Conservation (phyloP, 2,888 invertebrate species). For the Gryllus longicercus region DNA sequence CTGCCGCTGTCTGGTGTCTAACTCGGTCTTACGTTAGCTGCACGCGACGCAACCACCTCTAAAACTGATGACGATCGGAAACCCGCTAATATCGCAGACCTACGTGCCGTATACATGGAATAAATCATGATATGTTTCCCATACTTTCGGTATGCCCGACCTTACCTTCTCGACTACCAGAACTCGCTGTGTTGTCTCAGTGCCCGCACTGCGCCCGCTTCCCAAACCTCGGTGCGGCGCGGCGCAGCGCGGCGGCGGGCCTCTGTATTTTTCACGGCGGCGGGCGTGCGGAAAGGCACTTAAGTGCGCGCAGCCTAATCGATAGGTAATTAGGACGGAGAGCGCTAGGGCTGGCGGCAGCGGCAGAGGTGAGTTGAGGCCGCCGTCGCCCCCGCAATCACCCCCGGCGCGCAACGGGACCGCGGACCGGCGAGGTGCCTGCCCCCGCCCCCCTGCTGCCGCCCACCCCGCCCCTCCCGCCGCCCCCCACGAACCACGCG, state of each 20-base stretch:
- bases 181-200: background rate
- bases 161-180: too few species aligned
- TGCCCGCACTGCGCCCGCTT: background rate
- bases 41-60: too few species aligned
- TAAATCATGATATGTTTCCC: too few species aligned
- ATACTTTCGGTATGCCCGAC: too few species aligned
- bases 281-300: slow-evolving; percentile 17
- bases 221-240: background rate
- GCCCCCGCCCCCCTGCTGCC: background rate
- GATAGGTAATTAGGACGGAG: slow-evolving; percentile 10
- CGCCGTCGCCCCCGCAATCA: too few species aligned
- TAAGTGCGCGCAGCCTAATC: slow-evolving; percentile 1
- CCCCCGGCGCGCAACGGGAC: background rate
- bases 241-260: slow-evolving; percentile 3
- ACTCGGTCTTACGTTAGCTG: too few species aligned
- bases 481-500: background rate
- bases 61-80: too few species aligned
- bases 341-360: too few species aligned
- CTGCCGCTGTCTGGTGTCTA: too few species aligned
- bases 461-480: background rate
- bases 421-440: background rate
- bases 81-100: too few species aligned
- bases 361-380: too few species aligned
- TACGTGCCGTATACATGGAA: too few species aligned
- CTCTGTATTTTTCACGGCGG: background rate